Percentiles rank a stretch among this genome's conserved stretches.
phyloP scores from a whole-genome alignment of 2,888 invertebrate genomes.

The Diadegma fenestrale region DNA sequence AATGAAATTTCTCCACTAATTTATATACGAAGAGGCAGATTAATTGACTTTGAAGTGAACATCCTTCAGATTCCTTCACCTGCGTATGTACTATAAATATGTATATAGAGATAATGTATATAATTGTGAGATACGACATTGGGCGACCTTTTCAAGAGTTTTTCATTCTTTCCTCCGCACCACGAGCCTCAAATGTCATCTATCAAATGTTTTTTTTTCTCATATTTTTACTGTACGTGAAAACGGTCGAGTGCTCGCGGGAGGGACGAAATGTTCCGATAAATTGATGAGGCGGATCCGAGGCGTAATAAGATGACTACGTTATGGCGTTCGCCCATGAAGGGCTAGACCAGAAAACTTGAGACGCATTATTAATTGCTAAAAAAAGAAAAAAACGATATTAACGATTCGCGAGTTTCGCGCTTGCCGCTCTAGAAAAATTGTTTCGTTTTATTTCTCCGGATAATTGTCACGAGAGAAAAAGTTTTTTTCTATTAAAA shows the following conservation, averaged over 20 bases:
- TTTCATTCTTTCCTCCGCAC: constrained; percentile 21
- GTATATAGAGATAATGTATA: neutral
- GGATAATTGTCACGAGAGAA: neutral
- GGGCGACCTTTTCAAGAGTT: constrained; percentile 29
- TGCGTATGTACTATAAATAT: neutral
- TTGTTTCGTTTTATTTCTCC: neutral
- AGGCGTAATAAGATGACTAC: constrained; percentile 78
- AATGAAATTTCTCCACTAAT: constrained; percentile 54
- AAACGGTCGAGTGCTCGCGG: constrained; percentile 76
- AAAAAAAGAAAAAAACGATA: constrained; percentile 55
- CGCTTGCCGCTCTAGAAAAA: constrained; percentile 7
- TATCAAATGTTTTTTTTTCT: constrained; percentile 72
- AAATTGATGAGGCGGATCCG: constrained; percentile 77
- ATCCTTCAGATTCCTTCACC: constrained; percentile 3
- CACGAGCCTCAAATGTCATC: constrained; percentile 73
- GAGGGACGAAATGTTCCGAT: constrained; percentile 73
- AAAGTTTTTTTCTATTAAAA: neutral
- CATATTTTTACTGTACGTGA: constrained; percentile 75
- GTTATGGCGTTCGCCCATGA: constrained; percentile 75
- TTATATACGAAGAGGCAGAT: constrained; percentile 50
- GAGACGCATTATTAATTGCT: constrained; percentile 79
- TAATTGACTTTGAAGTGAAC: constrained; percentile 56
- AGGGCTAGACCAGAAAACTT: constrained; percentile 62
- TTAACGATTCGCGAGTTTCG: constrained; percentile 60
- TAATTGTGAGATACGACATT: constrained; percentile 12